Base-by-base conservation (phyloP, 2,888 invertebrate genomes). In the Cenopis cana region DNA sequence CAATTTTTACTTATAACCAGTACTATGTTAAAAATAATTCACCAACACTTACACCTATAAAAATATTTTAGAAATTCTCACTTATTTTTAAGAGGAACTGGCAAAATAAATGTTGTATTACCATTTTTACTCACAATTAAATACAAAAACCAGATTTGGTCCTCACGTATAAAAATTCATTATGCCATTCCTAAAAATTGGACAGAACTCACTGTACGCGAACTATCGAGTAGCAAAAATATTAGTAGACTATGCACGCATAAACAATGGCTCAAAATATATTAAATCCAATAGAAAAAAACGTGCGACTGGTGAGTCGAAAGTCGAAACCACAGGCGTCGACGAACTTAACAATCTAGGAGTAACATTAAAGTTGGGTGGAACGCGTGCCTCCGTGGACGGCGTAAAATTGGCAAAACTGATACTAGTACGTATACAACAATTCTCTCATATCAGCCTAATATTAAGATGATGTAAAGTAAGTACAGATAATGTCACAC, bases 81-180 rank as follows among this genome's bases (percentile, higher is more conserved):
- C 93, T 93, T 93, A 93, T 87, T 89, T 87, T 89, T 89, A 92
- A 89, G 90, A 93, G 93, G 93, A 93, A 93, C 93, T 93, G 93
- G 93, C 92, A 90, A 93, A 92, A 93, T 86, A 91, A 93, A 93
- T 92, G 90, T 89, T 91, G 91, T 90, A 90, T 89, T 83, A 79
- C 80, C 86, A 82, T 77, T 74, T 76, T 62, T 29, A 85, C 79
- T 78, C 83, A 84, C 82, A 83, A 84, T 85, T 76, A 81, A 84
- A 87, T 84, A 84, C 82, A 86, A 85, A 85, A 87, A 87, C 86
- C 87, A 84, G 82, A 83, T 82, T 90, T 91, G 92, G 92, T 92
- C 91, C 89, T 87, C 87, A 79, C 85, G 80, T 90, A 82, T 84
- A 86, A 87, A 82, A 90, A 89, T 89, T 88, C 89, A 91, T 88